A percentile compares a stretch with the other conserved stretches of the same genome.
These are phyloP conservation scores for Scomber colias DNA, from an alignment of 2,113 vertebrate species.

Conservation along the genomic window DNA sequence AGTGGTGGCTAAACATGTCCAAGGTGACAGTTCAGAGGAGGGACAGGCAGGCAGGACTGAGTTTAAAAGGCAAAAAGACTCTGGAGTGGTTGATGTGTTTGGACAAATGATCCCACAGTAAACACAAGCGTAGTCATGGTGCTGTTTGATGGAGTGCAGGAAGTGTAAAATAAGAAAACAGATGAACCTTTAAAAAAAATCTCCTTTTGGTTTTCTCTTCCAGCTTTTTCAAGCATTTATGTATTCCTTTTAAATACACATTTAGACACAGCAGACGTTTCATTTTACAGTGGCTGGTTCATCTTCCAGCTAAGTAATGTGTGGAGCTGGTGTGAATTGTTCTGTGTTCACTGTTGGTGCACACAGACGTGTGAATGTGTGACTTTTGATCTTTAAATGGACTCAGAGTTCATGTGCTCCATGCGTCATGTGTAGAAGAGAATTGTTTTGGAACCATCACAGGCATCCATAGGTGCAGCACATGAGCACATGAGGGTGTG, in stretches of 20 bases:
- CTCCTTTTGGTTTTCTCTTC: background rate
- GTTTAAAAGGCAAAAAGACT: constrained; percentile 1
- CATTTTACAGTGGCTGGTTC: background rate
- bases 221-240: background rate
- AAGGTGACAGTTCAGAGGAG: constrained; percentile 21
- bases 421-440: constrained; percentile 5
- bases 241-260: constrained; percentile 1
- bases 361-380: constrained; percentile 31
- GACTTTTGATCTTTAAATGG: constrained; percentile 59
- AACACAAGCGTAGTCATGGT: background rate
- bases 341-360: constrained; percentile 7
- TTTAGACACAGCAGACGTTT: background rate
- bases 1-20: constrained; percentile 24
- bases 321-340: constrained; percentile 25
- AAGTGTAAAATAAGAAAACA: background rate
- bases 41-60: constrained; percentile 3
- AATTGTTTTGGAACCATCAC: constrained; percentile 46
- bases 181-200: background rate
- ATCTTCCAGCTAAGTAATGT: constrained; percentile 4
- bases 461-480: constrained; percentile 30
- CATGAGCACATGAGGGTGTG: background rate
- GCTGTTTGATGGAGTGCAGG: background rate
- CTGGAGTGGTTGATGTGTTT: constrained; percentile 24
- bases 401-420: constrained; percentile 1
- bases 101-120: constrained; percentile 7